Base-by-base conservation (phyloP, 2,113 vertebrate species). In the Grammomys dolichurus region DNA sequence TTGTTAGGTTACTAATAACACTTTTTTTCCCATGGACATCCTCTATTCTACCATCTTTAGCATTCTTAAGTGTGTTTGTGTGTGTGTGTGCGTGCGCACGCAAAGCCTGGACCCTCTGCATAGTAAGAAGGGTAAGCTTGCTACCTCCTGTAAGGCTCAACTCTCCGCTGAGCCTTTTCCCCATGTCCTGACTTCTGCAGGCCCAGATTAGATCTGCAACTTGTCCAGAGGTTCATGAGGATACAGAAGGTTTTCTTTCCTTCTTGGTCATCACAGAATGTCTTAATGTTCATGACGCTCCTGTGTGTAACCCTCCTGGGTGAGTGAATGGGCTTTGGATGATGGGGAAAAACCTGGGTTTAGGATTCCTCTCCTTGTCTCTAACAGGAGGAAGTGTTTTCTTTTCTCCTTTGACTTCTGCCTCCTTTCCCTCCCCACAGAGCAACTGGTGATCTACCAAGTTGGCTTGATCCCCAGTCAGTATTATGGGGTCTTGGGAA, bases 391-490 rank as follows among this genome's bases (percentile, higher is more conserved):
- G 75, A 51, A 28, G 19, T 88, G 87, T 31, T 76, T 81, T 14
- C 75, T 17, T 63, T 58, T 81, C 26, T 14, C 26, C 84, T 54
- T 33, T 87, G 86, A 92, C 77, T 95, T 90, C 48, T 87, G 80
- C 43, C 46, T 72, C 63, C 48, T 87, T 5, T 89, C 88, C 75
- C 67, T 86, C 95, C 48, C 48, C 43, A 48, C 98, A 99, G 99
- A 99, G 96, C 99, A 99, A 98, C 97, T 99, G 98, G 98, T 99
- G 85, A 99, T 99, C 98, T 99, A 99, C 98, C 99, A 99, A 96
- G 99, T 99, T 96, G 99, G 99, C 7, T 69, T 99, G 95, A 98
- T 99, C 89, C 99, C 99, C 81, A 99, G 99, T 97, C 99, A 98
- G 93, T 99, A 99, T 98, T 99, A 99, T 60, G 98, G 98, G 13